A percentile compares a stretch with the other conserved stretches of the same genome.
phyloP scores from a whole-genome alignment of 2,888 invertebrate species.

The Stenodera caucasica region DNA sequence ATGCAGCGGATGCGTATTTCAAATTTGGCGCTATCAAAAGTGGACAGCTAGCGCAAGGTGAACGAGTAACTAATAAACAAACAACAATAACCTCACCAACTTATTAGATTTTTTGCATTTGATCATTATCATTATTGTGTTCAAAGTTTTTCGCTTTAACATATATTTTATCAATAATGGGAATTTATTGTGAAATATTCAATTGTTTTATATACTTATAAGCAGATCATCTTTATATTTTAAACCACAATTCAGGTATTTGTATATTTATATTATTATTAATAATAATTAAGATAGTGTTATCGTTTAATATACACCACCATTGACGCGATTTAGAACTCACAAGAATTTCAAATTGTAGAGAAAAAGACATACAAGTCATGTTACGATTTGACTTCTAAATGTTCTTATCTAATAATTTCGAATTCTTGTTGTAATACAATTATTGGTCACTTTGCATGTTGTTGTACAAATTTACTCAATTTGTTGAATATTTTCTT shows the following conservation, averaged over 20 bases:
- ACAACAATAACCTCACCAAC: slow-evolving; percentile 57
- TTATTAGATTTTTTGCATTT: slow-evolving; percentile 6
- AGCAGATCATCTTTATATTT: background rate
- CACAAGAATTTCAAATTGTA: background rate
- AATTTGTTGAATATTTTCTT: background rate
- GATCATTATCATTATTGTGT: background rate
- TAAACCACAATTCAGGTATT: background rate
- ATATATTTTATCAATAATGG: background rate
- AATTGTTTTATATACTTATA: background rate
- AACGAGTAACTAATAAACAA: slow-evolving; percentile 66
- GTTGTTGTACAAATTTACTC: background rate
- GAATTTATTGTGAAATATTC: background rate
- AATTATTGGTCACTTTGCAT: background rate
- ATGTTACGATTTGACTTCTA: too few relatives aligned
- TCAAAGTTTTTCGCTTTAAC: background rate
- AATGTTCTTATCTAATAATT: too few relatives aligned
- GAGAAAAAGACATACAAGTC: too few relatives aligned
- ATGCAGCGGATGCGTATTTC: slow-evolving; percentile 77
- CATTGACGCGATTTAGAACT: background rate
- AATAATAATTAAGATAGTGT: background rate
- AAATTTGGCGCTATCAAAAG: slow-evolving; percentile 70
- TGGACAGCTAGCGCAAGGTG: slow-evolving; percentile 75
- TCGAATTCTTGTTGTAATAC: background rate
- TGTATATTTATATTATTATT: slow-evolving; percentile 8
- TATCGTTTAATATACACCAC: background rate